Evolutionary conservation across 2,888 invertebrate species (phyloP), one percentile per base, ranked within the genome.

Genomic region (Biston betularia): DNA sequence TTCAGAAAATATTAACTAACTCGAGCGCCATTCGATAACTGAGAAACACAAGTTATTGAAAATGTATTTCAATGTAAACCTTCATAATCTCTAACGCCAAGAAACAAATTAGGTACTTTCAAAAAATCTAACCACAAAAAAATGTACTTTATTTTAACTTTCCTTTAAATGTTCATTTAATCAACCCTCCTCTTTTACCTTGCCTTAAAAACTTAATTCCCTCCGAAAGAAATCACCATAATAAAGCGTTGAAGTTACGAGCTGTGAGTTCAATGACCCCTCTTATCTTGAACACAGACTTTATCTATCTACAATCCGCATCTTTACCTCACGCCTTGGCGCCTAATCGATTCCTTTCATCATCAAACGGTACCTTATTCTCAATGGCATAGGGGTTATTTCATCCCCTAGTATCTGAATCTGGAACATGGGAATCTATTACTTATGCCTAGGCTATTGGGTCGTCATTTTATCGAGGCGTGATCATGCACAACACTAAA

Each of bases 281-380:
- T 72, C 84, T 90, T 92, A 92, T 92, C 92, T 87, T 82, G 84
- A 83, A 84, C 87, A 82, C 80, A 85, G 81, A 71, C 85, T 87
- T 86, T 87, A 86, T 86, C 86, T 88, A 85, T 85, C 87, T 80
- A 81, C 86, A 80, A 86, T 87, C 86, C 86, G 80, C 84, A 86
- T 87, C 85, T 86, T 76, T 77, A 74, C 81, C 78, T 76, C 78
- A 72, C 79, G 81, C 80, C 81, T 79, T 75, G 72, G 73, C 77
- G 78, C 81, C 78, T 82, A 83, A 86, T 87, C 84, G 85, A 87
- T 86, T 80, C 75, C 75, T 75, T 79, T 71, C 74, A 80, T 75
- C 68, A 70, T 68, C 76, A 78, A 81, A 77, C 72, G 74, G 75
- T 72, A 87, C 85, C 84, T 84, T 89, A 89, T 79, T 71, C 42